These are phyloP conservation scores for Enteromius mattozi DNA, from an alignment of 2,797 vertebrate genomes.

Conservation along the genomic window DNA sequence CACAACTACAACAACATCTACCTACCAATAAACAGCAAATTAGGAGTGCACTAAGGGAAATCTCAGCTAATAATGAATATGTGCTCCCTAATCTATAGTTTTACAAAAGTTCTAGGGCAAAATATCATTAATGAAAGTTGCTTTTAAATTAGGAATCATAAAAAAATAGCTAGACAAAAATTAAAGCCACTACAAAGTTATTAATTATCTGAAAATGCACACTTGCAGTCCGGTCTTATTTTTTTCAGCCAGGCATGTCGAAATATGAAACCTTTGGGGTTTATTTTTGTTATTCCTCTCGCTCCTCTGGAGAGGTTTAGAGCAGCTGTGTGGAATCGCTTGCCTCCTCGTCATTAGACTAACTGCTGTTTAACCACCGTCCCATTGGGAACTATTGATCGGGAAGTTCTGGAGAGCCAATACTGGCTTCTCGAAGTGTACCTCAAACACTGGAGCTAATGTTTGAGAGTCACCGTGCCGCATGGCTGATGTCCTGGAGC, in stretches of 20 bases:
- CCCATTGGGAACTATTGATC: conserved; percentile 69
- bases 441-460: conserved; percentile 66
- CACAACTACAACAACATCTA: too few relatives aligned
- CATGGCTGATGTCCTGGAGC: conserved; percentile 69
- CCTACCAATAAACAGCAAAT: too few relatives aligned
- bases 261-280: not conserved
- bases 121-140: not conserved
- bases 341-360: conserved; percentile 56
- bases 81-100: not conserved
- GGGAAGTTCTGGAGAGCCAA: conserved; percentile 59
- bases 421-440: conserved; percentile 61
- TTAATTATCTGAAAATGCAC: not conserved
- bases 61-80: not conserved
- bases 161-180: not conserved
- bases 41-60: too few relatives aligned
- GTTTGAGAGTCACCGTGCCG: conserved; percentile 62
- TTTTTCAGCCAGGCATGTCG: not conserved
- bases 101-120: not conserved
- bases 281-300: not conserved
- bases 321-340: conserved; percentile 41
- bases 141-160: not conserved
- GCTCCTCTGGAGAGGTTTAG: conserved; percentile 6
- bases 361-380: conserved; percentile 58
- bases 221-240: not conserved
- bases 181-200: not conserved